A percentile compares a stretch with the other conserved stretches of the same genome.
phyloP scores from a whole-genome alignment of 2,113 vertebrate species.

The Callaeas wilsoni region DNA sequence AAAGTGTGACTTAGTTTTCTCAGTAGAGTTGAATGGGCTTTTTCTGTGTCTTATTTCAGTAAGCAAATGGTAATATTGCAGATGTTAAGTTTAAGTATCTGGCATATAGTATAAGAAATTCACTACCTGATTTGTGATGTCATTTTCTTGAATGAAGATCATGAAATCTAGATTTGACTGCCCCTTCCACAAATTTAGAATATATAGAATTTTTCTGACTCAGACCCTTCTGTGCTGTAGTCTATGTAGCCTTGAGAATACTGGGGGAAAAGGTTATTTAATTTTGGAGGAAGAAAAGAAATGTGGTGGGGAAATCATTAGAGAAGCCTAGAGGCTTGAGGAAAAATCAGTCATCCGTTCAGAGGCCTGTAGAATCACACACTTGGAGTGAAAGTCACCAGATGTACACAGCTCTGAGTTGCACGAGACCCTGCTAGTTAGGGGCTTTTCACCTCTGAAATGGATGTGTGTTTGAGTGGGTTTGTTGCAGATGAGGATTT shows the following conservation, averaged over 20 bases:
- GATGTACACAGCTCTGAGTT: not conserved
- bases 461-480: not conserved
- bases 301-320: not conserved
- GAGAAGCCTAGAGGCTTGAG: not conserved
- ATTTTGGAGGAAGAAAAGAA: not conserved
- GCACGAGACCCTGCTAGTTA: not conserved
- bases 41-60: not conserved
- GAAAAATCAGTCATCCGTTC: accelerated
- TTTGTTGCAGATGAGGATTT: not conserved
- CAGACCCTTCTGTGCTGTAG: not conserved
- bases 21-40: not conserved
- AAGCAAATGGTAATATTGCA: not conserved
- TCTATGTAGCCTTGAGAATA: not conserved
- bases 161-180: not conserved
- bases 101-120: not conserved
- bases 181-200: not conserved
- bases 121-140: not conserved
- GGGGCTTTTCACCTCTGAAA: not conserved
- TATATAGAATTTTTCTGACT: not conserved
- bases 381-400: not conserved
- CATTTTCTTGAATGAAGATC: not conserved
- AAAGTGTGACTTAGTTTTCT: not conserved
- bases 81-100: not conserved
- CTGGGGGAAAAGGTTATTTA: not conserved
- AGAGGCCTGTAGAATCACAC: not conserved